A percentile compares a stretch with the other conserved stretches of the same genome.
These are phyloP conservation scores for Malthinus flaveolus DNA, from an alignment of 2,888 invertebrate species.

Conservation along the genomic window DNA sequence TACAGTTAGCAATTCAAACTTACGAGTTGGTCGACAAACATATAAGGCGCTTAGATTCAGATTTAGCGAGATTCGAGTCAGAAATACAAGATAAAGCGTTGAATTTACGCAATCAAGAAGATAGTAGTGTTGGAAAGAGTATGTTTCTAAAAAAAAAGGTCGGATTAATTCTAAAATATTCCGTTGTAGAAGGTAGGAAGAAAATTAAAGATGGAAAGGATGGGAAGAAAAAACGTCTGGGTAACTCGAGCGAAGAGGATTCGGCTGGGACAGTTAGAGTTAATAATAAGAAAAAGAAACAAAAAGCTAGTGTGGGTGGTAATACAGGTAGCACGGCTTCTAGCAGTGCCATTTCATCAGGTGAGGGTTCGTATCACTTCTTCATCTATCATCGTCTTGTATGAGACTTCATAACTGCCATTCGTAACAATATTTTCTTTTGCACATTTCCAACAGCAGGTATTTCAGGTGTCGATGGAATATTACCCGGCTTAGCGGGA, in stretches of 20 bases:
- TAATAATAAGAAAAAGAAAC: conserved; percentile 63
- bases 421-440: not conserved
- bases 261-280: conserved; percentile 51
- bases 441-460: not conserved
- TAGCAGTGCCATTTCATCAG: conserved; percentile 50
- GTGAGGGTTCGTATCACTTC: conserved; percentile 53
- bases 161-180: not conserved
- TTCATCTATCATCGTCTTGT: conserved; percentile 12
- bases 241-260: conserved; percentile 58
- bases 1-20: conserved; percentile 95
- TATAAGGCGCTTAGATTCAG: conserved; percentile 92
- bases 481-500: conserved; percentile 59
- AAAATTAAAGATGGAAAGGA: conserved; percentile 67
- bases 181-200: conserved; percentile 65
- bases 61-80: conserved; percentile 93
- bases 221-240: conserved; percentile 62
- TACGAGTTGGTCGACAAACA: conserved; percentile 99
- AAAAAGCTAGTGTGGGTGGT: conserved; percentile 50
- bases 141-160: conserved; percentile 35
- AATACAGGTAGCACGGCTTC: conserved; percentile 42
- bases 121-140: conserved; percentile 65
- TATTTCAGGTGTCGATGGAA: conserved; percentile 51
- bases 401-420: not conserved
- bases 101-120: conserved; percentile 72
- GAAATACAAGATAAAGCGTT: conserved; percentile 95